Conservation (phyloP, 2,113 vertebrate genomes). For the Sterrhoptilus dennistouni region DNA sequence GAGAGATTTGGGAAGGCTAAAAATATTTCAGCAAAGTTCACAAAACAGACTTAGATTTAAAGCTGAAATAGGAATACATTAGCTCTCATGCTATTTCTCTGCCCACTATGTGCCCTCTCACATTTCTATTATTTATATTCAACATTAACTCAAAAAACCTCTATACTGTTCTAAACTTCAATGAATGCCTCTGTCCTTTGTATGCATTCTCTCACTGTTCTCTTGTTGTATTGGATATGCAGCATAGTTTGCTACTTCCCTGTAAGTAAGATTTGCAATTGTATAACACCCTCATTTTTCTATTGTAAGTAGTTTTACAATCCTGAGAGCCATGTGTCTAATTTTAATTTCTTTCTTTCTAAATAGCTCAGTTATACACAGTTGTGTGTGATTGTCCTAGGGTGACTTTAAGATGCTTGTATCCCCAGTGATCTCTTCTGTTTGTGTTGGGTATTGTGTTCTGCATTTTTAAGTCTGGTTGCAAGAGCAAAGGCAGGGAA, state of each 20-base stretch:
- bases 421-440: not conserved
- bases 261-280: not conserved
- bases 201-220: not conserved
- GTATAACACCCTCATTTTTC: not conserved
- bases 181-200: not conserved
- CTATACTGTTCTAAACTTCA: not conserved
- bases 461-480: not conserved
- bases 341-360: not conserved
- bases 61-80: not conserved
- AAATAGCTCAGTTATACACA: not conserved
- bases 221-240: not conserved
- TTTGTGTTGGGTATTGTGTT: not conserved
- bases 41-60: not conserved
- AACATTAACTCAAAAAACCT: not conserved
- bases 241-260: not conserved
- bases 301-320: not conserved
- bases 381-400: not conserved
- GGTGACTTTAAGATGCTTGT: not conserved
- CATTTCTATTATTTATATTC: not conserved
- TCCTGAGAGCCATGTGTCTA: not conserved
- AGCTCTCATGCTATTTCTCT: not conserved
- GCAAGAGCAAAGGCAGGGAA: fast-evolving
- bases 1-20: not conserved
- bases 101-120: not conserved
- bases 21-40: not conserved